phyloP scores from a whole-genome alignment of 2,797 vertebrate species.

The Tragelaphus oryx region DNA sequence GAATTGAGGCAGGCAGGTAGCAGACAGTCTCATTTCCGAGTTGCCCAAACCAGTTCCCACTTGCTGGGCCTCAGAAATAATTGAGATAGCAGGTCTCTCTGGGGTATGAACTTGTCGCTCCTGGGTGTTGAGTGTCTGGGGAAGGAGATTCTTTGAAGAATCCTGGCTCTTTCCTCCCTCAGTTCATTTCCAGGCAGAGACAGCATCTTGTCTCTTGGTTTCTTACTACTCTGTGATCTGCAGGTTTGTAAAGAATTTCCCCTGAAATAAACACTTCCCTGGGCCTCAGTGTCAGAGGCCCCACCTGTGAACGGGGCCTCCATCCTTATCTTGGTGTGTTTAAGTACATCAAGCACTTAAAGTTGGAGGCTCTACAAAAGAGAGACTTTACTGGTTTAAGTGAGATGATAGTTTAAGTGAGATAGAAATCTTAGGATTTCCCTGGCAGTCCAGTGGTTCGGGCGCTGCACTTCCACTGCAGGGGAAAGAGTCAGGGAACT shows the following conservation, averaged over 20 bases:
- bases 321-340: neutral
- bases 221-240: neutral
- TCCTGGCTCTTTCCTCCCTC: neutral
- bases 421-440: neutral
- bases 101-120: neutral
- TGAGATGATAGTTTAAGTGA: neutral
- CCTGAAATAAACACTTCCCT: neutral
- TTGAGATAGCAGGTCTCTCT: neutral
- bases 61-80: neutral
- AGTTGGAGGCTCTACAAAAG: neutral
- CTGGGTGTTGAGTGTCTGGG: neutral
- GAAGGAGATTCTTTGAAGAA: neutral
- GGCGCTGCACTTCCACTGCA: neutral
- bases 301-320: fast-evolving
- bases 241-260: neutral
- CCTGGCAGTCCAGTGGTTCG: neutral
- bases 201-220: neutral
- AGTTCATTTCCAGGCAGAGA: neutral
- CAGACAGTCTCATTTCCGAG: neutral
- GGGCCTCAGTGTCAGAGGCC: neutral
- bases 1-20: neutral
- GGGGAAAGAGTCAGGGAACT: neutral
- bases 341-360: neutral
- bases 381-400: too few relatives aligned
- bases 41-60: neutral